Evolutionary conservation across 2,797 vertebrate species (phyloP), one percentile per base, ranked within the genome.

Genomic region (Myotis myotis): DNA sequence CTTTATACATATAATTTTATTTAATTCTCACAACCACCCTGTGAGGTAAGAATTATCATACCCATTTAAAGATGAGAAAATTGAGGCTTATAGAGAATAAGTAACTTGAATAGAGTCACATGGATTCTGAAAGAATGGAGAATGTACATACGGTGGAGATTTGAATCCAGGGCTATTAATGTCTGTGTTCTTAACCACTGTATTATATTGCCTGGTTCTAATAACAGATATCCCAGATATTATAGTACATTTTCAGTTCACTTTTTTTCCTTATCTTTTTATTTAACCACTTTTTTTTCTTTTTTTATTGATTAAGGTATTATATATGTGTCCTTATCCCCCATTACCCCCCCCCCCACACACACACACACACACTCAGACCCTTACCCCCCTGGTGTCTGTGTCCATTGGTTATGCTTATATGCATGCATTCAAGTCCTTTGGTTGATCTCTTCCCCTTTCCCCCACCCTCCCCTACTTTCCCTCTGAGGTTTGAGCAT

Each of bases 61-160:
- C 23, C 16, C n/a, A 85, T 70, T 82, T 90, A 87, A 91, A 94
- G 55, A 81, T 36, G 53, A 84, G 47, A 84, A 89, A 79, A 94
- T 7, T 53, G 74, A 96, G 47, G 30, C 72, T 81, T 81, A 89
- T 19, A 41, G 60, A 95, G 72, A 93, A 49, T 30, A 81, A 94
- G 41, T 68, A 38, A 82, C 36, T 53, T 44, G 62, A 53, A 41
- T 13, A 87, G 41, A 49, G 5, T 64, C 53, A 51, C 23, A 66
- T 12, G 49, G 30, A 85, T 33, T 68, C 49, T 88, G 78, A 82
- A 6, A 33, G 36, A 82, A 76, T 8, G 83, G 49, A 71, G 41
- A 51, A 12, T 5, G 41, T 0, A 70, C 15, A 17, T 3, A 28
- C 30, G 41, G 6, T 11, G 11, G 53, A 79, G 36, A 84, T 83